phyloP scores from a whole-genome alignment of 1,140 invertebrate species.

The Coptotermes formosanus region DNA sequence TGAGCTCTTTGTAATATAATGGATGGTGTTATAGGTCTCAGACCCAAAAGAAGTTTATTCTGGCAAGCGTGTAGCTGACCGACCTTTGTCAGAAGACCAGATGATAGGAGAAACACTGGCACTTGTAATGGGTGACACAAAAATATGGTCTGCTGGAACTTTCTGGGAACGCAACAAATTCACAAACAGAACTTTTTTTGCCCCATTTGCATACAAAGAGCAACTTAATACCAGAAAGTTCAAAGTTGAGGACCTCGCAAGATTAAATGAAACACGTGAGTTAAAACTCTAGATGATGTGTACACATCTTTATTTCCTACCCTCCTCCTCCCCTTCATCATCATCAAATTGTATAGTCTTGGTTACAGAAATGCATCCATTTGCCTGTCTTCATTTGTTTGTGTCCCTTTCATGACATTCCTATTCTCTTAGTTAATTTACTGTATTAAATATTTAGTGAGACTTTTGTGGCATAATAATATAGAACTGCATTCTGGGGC shows the following conservation, averaged over 20 bases:
- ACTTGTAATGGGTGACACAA: constrained; percentile 85
- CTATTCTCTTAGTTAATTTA: too few relatives aligned
- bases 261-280: constrained; percentile 70
- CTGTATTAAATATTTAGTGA: too few relatives aligned
- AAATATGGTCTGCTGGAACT: constrained; percentile 87
- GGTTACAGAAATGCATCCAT: too few relatives aligned
- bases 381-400: too few relatives aligned
- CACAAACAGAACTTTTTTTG: constrained; percentile 87
- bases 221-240: constrained; percentile 78
- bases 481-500: too few relatives aligned
- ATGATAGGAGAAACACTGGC: constrained; percentile 92
- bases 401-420: too few relatives aligned
- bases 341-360: too few relatives aligned
- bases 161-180: constrained; percentile 97
- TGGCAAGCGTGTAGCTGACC: constrained; percentile 84
- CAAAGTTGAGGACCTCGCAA: constrained; percentile 82
- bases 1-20: too few relatives aligned
- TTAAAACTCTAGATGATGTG: constrained; percentile 11
- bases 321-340: background rate
- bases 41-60: constrained; percentile 93
- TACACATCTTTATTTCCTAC: background rate
- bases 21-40: constrained; percentile 63
- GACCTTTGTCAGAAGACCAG: constrained; percentile 87
- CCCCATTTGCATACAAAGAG: constrained; percentile 91
- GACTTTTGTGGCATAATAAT: too few relatives aligned